Base-by-base conservation (phyloP, 2,797 vertebrate genomes). In the Sebastes elongatus region DNA sequence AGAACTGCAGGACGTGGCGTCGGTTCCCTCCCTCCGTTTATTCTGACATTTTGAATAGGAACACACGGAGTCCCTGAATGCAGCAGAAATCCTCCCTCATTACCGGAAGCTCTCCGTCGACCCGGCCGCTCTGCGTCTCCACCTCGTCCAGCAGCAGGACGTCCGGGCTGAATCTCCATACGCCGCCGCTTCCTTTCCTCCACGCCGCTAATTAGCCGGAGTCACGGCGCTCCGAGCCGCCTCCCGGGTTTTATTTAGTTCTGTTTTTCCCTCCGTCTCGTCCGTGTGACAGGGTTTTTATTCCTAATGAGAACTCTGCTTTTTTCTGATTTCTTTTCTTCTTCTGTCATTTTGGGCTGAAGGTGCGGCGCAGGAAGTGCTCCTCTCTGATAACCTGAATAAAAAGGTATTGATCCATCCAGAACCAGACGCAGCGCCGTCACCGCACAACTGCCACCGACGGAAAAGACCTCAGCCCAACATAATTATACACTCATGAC, bases 301-400 rank as follows among this genome's bases (percentile, higher is more conserved):
- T 81, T 71, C 74, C 33, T 94, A 93, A 94, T 90, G 91, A 94
- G 89, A 82, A 35, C 74, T 78, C 74, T 69, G 72, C 49, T 78
- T 80, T 80, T 63, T 23, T 71, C 20, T 9, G 49, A 16, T 7
- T 32, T 28, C 35, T 62, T 76, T 66, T 55, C 55, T 52, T 78
- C 49, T 52, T 56, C 61, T 64, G 49, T 69, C 72, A 38, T 55
- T 69, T 70, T 66, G 27, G 74, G 74, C 74, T 74, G 72, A 67
- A 77, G 49, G 27, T 38, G 61, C 70, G 16, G 62, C 59, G 22
- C 18, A 27, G 32, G 70, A 71, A 61, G 46, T 20, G 10, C 67
- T 52, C 52, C 3, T 76, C 73, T 84, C 84, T 85, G 89, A 93
- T 93, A 80, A 89, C 89, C 78, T 79, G 74, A 84, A 77, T 70